Conservation (phyloP, 2,113 vertebrate genomes). For the Myrmecobius fasciatus region DNA sequence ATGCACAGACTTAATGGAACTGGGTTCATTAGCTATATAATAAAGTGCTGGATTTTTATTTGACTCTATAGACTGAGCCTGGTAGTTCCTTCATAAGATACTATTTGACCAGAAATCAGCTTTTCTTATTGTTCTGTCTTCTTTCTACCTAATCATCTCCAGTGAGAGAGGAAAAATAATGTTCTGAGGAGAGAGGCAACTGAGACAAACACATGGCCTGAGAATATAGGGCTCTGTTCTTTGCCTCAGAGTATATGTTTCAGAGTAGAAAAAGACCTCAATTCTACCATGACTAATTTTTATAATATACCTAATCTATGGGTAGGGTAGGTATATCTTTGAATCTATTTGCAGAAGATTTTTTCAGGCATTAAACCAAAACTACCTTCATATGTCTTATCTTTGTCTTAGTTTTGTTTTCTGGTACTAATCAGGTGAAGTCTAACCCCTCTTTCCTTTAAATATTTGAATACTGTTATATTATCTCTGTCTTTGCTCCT, state of each 20-base stretch:
- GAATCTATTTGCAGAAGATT: neutral
- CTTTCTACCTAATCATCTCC: neutral
- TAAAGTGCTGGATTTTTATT: neutral
- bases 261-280: neutral
- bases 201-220: neutral
- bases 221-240: neutral
- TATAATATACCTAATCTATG: neutral
- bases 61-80: neutral
- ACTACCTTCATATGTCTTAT: neutral
- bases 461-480: neutral
- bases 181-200: neutral
- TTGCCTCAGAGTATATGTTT: neutral
- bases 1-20: neutral
- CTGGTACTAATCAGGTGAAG: neutral
- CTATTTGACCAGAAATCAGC: neutral
- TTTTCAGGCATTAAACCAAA: neutral
- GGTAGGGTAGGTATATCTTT: neutral
- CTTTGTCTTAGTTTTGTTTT: neutral
- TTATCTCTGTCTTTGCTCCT: neutral
- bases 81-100: neutral
- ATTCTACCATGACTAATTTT: neutral
- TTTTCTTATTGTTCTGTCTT: neutral
- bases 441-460: neutral
- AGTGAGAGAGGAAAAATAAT: neutral
- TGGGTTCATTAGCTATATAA: neutral